phyloP scores from a whole-genome alignment of 2,113 vertebrate species.

The Enhydra lutris region DNA sequence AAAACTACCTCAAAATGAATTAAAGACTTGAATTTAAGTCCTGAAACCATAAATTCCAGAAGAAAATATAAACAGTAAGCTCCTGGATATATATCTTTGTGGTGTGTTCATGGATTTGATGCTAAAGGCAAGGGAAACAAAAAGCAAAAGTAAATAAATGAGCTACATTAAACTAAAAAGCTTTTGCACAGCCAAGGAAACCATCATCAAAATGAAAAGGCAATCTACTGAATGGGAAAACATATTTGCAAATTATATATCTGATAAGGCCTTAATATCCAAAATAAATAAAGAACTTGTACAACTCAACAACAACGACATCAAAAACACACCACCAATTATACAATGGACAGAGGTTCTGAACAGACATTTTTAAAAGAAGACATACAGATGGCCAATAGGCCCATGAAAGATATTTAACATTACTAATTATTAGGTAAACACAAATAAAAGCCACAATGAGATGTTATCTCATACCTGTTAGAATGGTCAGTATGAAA shows the following conservation, averaged over 20 bases:
- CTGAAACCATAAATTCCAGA: background rate
- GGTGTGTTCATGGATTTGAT: background rate
- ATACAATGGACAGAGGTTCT: too few species aligned
- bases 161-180: background rate
- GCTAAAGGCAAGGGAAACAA: background rate
- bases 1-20: background rate
- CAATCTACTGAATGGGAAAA: background rate
- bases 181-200: background rate
- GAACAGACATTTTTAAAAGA: too few species aligned
- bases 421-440: too few species aligned
- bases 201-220: background rate
- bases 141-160: background rate
- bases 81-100: background rate
- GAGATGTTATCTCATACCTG: too few species aligned
- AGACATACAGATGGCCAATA: too few species aligned
- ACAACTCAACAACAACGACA: too few species aligned
- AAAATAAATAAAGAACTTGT: too few species aligned
- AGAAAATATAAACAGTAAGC: background rate
- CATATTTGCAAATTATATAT: background rate
- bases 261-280: too few species aligned
- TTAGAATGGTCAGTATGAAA: too few species aligned
- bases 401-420: too few species aligned
- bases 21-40: background rate
- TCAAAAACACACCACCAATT: too few species aligned
- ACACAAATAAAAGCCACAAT: too few species aligned